These are phyloP conservation scores for Beroe ovata DNA, from an alignment of 37 sponge, comb jelly and placozoan genomes.

Conservation along the genomic window DNA sequence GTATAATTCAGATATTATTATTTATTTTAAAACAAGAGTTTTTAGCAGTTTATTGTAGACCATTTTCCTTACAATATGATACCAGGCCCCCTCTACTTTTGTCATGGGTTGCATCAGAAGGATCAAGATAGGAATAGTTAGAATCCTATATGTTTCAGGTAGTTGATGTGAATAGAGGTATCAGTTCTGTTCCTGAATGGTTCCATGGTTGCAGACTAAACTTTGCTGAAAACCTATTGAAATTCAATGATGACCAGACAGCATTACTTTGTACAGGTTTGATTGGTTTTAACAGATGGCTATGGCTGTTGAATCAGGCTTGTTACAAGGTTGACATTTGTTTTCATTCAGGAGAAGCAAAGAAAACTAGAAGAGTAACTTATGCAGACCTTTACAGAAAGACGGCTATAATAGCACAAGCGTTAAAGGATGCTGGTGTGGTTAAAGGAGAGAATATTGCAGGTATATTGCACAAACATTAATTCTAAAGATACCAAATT, in stretches of 20 bases:
- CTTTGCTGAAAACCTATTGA: slow-evolving; percentile 94
- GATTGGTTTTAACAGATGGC: too few relatives aligned
- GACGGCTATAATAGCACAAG: slow-evolving; percentile 77
- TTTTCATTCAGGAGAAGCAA: slow-evolving; percentile 84
- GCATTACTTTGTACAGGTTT: slow-evolving; percentile 83
- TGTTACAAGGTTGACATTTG: not conserved
- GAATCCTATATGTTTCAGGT: slow-evolving; percentile 81
- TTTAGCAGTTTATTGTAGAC: too few relatives aligned
- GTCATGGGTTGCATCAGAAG: too few relatives aligned
- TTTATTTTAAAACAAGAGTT: too few relatives aligned
- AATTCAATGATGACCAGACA: slow-evolving; percentile 71
- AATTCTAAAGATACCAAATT: too few relatives aligned
- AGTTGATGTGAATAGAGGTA: slow-evolving; percentile 78
- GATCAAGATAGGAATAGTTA: too few relatives aligned
- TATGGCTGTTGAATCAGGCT: not conserved
- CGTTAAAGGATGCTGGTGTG: slow-evolving; percentile 82
- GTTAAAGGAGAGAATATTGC: slow-evolving; percentile 83
- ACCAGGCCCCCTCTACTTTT: too few relatives aligned
- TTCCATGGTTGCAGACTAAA: slow-evolving; percentile 90
- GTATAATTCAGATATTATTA: too few relatives aligned
- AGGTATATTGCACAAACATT: too few relatives aligned
- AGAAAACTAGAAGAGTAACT: slow-evolving; percentile 69
- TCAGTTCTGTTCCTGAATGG: slow-evolving; percentile 93
- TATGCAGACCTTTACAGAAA: slow-evolving; percentile 75
- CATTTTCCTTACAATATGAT: too few relatives aligned